Evolutionary conservation across 2,888 invertebrate genomes (phyloP).

Genomic region (Nineta flava): DNA sequence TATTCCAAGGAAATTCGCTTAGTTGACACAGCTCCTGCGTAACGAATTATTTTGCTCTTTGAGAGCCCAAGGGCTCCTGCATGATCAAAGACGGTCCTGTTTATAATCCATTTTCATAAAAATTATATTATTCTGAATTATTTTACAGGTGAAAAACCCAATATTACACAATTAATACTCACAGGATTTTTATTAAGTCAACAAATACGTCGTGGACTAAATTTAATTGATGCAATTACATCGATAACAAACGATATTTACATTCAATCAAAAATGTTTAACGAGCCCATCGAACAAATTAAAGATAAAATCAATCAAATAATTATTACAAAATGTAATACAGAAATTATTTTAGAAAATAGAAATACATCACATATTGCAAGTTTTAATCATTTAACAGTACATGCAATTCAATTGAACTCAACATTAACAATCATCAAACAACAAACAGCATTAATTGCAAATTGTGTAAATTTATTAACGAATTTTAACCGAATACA

Average conservation of each 20-base stretch:
- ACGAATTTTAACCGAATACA: background rate
- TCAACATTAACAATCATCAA: conserved; percentile 9
- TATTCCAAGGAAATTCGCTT: no score
- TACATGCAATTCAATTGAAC: conserved; percentile 6
- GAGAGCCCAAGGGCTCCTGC: no score
- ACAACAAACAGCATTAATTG: background rate
- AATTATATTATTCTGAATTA: background rate
- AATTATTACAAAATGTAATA: background rate
- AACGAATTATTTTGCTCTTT: no score
- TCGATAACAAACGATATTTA: conserved; percentile 50
- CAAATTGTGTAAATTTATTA: background rate
- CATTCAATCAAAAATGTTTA: conserved; percentile 13
- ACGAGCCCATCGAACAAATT: conserved; percentile 7
- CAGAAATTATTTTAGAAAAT: background rate
- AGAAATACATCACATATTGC: background rate
- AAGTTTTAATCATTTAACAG: conserved; percentile 9
- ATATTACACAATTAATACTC: conserved; percentile 46
- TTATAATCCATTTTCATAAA: background rate
- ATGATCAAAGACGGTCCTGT: background rate
- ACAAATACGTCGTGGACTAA: conserved; percentile 43
- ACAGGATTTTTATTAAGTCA: conserved; percentile 46
- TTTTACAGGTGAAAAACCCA: conserved; percentile 40
- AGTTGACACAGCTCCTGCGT: no score
- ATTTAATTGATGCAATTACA: conserved; percentile 34
- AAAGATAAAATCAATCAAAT: background rate